A percentile compares a stretch with the other conserved stretches of the same genome.
These are phyloP conservation scores for Takifugu ocellatus DNA, from an alignment of 2,797 vertebrate genomes.

Conservation along the genomic window DNA sequence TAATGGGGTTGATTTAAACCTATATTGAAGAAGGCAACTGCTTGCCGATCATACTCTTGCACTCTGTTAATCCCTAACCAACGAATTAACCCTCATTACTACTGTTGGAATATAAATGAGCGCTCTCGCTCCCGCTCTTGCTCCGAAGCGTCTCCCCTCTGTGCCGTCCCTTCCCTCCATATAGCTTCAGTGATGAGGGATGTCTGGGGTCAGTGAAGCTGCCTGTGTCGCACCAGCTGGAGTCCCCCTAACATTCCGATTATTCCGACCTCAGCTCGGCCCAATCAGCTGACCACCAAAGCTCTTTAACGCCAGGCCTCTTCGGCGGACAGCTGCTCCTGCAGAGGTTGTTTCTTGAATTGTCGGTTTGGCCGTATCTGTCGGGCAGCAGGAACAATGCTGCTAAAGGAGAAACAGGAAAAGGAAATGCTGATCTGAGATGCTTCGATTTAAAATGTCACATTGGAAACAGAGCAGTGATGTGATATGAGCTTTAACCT, in stretches of 20 bases:
- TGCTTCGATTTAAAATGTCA: slow-evolving; percentile 60
- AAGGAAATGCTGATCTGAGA: slow-evolving; percentile 40
- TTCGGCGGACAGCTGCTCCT: slow-evolving; percentile 60
- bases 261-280: slow-evolving; percentile 71
- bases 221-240: slow-evolving; percentile 77
- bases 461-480: slow-evolving; percentile 45
- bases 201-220: slow-evolving; percentile 73
- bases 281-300: slow-evolving; percentile 62
- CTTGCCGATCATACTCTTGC: slow-evolving; percentile 95
- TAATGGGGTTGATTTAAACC: slow-evolving; percentile 94
- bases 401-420: slow-evolving; percentile 30
- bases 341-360: slow-evolving; percentile 50
- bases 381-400: slow-evolving; percentile 29
- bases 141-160: slow-evolving; percentile 36
- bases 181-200: slow-evolving; percentile 59
- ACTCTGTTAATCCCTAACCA: slow-evolving; percentile 96
- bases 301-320: slow-evolving; percentile 48
- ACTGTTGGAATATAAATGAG: slow-evolving; percentile 91
- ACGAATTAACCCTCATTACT: slow-evolving; percentile 98
- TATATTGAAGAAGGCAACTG: slow-evolving; percentile 88
- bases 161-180: slow-evolving; percentile 45
- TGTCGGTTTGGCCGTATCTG: slow-evolving; percentile 51
- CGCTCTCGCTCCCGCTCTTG: slow-evolving; percentile 58
- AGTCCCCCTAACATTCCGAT: slow-evolving; percentile 78
- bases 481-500: slow-evolving; percentile 61